Evolutionary conservation across 2,113 vertebrate genomes (phyloP), one percentile per base, ranked within the genome.

Genomic region (Limnothrissa miodon): DNA sequence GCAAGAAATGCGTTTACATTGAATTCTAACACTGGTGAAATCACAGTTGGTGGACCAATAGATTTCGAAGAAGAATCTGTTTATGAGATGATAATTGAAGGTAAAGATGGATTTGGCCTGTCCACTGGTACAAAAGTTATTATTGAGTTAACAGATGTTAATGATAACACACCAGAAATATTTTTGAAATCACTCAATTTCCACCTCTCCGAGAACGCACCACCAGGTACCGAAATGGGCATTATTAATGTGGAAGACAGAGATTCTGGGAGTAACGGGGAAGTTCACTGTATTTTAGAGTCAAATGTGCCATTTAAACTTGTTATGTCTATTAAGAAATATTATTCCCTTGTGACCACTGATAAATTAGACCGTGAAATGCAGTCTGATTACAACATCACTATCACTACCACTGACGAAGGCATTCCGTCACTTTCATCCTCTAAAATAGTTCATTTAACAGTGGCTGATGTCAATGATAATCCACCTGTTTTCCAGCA

Each of bases 231-330:
- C 19, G 87, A 91, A 39, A 82, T 94, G 0, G 90, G 90, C 29
- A 90, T 94, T 81, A 91, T 94, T 51, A 92, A 93, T 81, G 90
- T 92, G 0, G 89, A 87, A 45, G 93, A 95, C 83, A 81, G 25
- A 88, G 94, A 95, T 1, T 91, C 93, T 1, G 89, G 86, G 9
- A 80, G 46, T 29, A 94, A 94, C 70, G 82, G 90, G 36, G 80
- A 91, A 15, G 88, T 94, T 51, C 88, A 48, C 0, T 94, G 93
- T 78, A 89, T 89, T 6, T 89, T 94, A 44, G 70, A 85, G 6
- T 80, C 21, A 83, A 86, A 79, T 39, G 62, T 92, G n/a, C 92
- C 93, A 0, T 95, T 93, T 84, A 87, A 92, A 79, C 56, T 95
- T 19, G 83, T 91, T 81, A 92, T 87, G 29, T 92, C 92, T 0